Conservation (phyloP, 2,888 invertebrate species). For the Hypselothyrea guttata region DNA sequence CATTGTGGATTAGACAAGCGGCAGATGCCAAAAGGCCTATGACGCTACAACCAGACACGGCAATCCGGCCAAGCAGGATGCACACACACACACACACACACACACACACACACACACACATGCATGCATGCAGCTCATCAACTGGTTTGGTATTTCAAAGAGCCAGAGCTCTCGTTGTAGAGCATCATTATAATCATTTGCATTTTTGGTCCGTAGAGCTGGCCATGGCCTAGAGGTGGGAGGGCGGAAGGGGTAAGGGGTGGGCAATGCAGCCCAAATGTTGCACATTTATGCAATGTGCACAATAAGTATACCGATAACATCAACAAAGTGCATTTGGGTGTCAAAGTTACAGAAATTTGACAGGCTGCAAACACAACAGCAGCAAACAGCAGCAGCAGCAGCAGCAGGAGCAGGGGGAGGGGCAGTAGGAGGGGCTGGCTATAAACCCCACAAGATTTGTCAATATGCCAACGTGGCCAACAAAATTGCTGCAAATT, state of each 20-base stretch:
- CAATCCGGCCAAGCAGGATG: conserved; percentile 15
- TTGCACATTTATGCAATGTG: conserved; percentile 40
- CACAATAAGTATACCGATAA: conserved; percentile 40
- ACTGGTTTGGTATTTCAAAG: conserved; percentile 5
- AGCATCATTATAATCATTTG: conserved; percentile 31
- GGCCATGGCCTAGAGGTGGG: no score
- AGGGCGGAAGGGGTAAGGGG: no score
- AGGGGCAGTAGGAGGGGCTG: no score
- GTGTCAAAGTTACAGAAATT: conserved; percentile 22
- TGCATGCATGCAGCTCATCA: neutral
- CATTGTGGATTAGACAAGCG: conserved; percentile 56
- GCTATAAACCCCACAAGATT: no score
- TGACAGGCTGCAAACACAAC: conserved; percentile 15
- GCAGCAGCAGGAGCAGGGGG: no score
- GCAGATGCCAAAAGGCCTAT: conserved; percentile 39
- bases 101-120: conserved; percentile 3
- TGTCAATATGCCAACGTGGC: no score
- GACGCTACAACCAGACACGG: conserved; percentile 20
- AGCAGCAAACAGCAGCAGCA: neutral
- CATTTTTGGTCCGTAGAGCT: conserved; percentile 13
- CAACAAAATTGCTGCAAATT: no score
- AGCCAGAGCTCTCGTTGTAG: conserved; percentile 13
- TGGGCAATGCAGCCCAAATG: conserved; percentile 3
- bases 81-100: conserved; percentile 9
- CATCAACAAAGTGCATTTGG: conserved; percentile 35